Evolutionary conservation across 2,888 invertebrate genomes (phyloP).

Genomic region (Phania funesta): DNA sequence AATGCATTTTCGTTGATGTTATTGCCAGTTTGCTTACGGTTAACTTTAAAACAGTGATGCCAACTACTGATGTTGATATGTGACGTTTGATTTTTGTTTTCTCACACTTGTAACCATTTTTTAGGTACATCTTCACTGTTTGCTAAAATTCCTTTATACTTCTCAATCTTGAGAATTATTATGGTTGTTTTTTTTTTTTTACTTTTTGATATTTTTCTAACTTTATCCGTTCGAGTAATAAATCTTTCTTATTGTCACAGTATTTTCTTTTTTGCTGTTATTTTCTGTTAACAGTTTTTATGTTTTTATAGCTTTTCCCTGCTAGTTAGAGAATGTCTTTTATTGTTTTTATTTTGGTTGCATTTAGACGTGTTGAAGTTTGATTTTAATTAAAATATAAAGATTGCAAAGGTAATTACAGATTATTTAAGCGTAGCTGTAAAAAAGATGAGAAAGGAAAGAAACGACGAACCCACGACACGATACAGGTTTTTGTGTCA

Average conservation of each 20-base stretch:
- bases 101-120: too few relatives aligned
- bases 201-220: background rate
- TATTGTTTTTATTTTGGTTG: background rate
- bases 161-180: too few relatives aligned
- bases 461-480: background rate
- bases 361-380: slow-evolving; percentile 67
- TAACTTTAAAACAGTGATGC: too few relatives aligned
- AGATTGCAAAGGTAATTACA: slow-evolving; percentile 40
- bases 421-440: slow-evolving; percentile 37
- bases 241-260: slow-evolving; percentile 16
- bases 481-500: slow-evolving; percentile 18
- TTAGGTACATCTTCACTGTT: too few relatives aligned
- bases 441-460: background rate
- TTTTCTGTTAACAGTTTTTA: background rate
- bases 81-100: too few relatives aligned
- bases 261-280: background rate
- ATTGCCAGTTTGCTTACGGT: too few relatives aligned
- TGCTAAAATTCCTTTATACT: too few relatives aligned
- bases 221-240: background rate
- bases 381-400: slow-evolving; percentile 67
- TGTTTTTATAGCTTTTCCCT: background rate
- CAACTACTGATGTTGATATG: too few relatives aligned
- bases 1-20: too few relatives aligned
- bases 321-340: slow-evolving; percentile 40
- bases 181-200: too few relatives aligned